Base-by-base conservation (phyloP, 2,113 vertebrate genomes). In the Syngnathus typhle region DNA sequence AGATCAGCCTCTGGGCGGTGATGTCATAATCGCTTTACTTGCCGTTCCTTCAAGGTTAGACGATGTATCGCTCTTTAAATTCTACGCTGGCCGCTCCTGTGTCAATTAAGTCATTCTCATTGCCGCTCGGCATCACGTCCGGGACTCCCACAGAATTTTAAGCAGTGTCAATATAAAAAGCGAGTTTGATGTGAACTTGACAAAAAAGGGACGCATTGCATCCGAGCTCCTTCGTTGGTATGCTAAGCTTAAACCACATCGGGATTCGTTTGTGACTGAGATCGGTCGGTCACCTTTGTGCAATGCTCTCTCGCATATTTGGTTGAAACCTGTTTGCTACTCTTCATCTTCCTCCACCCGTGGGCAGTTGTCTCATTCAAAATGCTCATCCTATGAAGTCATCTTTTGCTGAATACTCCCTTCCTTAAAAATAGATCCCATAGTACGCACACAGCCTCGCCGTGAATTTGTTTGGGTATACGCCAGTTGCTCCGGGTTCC, bases 51-150 rank as follows among this genome's bases (percentile, higher is more conserved):
- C 75, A 85, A 83, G 67, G 72, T 72, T 77, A 36, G 73, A 36
- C 3, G 69, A 75, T 67, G 65, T 80, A 72, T 75, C 65, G 67
- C 63, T 73, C 65, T 74, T 80, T 80, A 75, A 74, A 74, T 73
- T 77, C 86, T 70, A 86, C 77, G 60, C 64, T 80, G 77, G 82
- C 68, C 71, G 73, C 68, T 27, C 44, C 55, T 36, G 43, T 77
- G 78, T 79, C 78, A 77, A 59, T 62, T 62, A 23, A 43, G 38
- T 56, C 56, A 19, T 59, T 59, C 56, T 18, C 15, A 59, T 37
- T 37, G 15, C 56, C 18, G 15, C 56, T 37, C n/a, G n/a, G n/a
- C n/a, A n/a, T n/a, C 32, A 4, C 5, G 59, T 41, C 18, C 39
- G 44, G 38, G 60, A n/a, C 60, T 43, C 37, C 12, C 60, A n/a